A percentile compares a stretch with the other conserved stretches of the same genome.
phyloP scores from a whole-genome alignment of 2,888 invertebrate species.

The Venusia cambrica region DNA sequence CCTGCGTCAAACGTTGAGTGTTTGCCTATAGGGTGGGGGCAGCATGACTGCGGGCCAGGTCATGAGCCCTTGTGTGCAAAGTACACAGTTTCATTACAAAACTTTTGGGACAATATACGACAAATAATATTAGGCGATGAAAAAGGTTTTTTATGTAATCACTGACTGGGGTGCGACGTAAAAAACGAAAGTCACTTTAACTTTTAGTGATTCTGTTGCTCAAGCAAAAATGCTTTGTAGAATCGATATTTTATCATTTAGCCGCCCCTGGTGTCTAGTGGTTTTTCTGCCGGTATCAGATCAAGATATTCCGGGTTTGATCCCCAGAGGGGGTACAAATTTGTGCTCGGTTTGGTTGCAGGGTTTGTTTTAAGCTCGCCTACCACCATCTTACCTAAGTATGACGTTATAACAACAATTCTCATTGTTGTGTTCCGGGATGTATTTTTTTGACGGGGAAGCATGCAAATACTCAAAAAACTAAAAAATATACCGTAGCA shows the following conservation, averaged over 20 bases:
- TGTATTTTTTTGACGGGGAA: no score
- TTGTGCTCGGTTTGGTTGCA: no score
- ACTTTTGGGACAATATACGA: constrained; percentile 20
- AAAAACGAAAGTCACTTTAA: constrained; percentile 12
- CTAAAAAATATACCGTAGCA: no score
- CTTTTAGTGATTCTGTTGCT: constrained; percentile 5
- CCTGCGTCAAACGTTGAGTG: constrained; percentile 29
- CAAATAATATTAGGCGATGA: constrained; percentile 17
- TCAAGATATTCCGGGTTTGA: no score
- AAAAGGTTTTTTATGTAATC: constrained; percentile 21
- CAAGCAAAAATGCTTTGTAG: background rate
- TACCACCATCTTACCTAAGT: no score
- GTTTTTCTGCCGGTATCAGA: no score
- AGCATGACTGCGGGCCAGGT: constrained; percentile 24
- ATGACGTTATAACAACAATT: no score
- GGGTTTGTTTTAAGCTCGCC: no score
- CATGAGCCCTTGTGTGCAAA: constrained; percentile 20
- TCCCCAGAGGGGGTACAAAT: no score
- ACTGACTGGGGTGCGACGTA: constrained; percentile 6
- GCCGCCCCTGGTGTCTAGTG: no score
- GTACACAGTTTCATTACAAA: constrained; percentile 24
- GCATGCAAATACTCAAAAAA: no score
- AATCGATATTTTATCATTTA: constrained; percentile 3
- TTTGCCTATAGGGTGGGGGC: constrained; percentile 27
- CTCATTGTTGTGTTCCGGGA: no score